phyloP scores from a whole-genome alignment of 2,797 vertebrate species.

The Coluber constrictor region DNA sequence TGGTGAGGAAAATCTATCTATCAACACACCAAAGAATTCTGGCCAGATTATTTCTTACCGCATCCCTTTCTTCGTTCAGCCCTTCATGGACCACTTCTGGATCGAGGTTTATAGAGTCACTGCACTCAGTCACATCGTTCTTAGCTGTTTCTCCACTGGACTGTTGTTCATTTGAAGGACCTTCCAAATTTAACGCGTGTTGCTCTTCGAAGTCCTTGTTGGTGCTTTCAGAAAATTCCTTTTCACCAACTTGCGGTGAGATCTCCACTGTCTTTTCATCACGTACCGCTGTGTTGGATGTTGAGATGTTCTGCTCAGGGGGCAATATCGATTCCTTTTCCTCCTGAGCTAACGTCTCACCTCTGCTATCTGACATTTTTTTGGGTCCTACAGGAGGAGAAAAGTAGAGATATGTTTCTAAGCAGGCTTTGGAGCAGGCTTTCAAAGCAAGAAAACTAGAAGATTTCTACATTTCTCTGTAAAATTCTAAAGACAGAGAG shows the following conservation, averaged over 20 bases:
- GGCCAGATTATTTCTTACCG: constrained; percentile 55
- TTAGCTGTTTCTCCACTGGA: constrained; percentile 37
- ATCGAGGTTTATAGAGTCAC: constrained; percentile 88
- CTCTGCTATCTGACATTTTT: constrained; percentile 70
- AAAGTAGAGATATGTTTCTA: constrained; percentile 25
- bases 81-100: constrained; percentile 59
- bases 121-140: constrained; percentile 67
- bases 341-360: constrained; percentile 46
- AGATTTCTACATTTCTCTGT: neutral
- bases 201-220: constrained; percentile 18
- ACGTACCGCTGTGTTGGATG: neutral
- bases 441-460: neutral
- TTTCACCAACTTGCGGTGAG: constrained; percentile 25
- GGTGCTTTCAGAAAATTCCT: constrained; percentile 19
- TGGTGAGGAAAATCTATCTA: neutral
- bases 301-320: constrained; percentile 31
- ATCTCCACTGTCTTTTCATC: neutral
- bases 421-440: neutral
- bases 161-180: constrained; percentile 39
- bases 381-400: constrained; percentile 44
- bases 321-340: constrained; percentile 45
- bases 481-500: neutral
- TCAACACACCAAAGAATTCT: neutral
- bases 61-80: constrained; percentile 52
- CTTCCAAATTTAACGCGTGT: neutral